phyloP scores from a whole-genome alignment of 1,140 invertebrate species.

The Aphelinus certus region DNA sequence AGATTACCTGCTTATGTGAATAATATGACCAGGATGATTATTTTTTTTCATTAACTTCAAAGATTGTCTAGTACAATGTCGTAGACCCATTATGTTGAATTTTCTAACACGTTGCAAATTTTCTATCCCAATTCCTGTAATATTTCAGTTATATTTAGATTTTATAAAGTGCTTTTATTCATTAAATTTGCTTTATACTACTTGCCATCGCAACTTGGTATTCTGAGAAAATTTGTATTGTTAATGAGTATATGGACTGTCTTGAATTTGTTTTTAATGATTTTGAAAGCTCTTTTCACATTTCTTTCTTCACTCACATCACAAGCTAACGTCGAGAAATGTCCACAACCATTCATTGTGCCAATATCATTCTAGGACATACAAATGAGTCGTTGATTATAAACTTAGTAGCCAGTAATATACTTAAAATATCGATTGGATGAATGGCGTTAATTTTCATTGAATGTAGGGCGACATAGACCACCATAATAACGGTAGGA shows the following conservation, averaged over 20 bases:
- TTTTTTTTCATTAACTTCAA: conserved; percentile 20
- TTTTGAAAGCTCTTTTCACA: conserved; percentile 10
- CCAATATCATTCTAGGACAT: conserved; percentile 12
- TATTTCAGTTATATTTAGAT: not conserved
- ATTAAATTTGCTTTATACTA: not conserved
- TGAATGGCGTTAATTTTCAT: too few relatives aligned
- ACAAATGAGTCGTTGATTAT: too few relatives aligned
- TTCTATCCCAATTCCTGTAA: conserved; percentile 10
- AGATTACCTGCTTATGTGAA: conserved; percentile 28
- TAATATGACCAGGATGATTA: not conserved
- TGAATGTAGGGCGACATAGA: too few relatives aligned
- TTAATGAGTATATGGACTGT: conserved; percentile 22
- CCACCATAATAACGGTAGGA: too few relatives aligned
- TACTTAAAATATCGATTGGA: too few relatives aligned
- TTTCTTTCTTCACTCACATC: conserved; percentile 20
- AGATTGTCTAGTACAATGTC: conserved; percentile 9
- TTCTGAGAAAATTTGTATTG: not conserved
- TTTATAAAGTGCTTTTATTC: not conserved
- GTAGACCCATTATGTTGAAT: conserved; percentile 19
- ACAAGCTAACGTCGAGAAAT: conserved; percentile 18
- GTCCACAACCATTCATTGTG: conserved; percentile 4
- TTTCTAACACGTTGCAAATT: not conserved
- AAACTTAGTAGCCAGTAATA: too few relatives aligned
- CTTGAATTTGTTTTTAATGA: conserved; percentile 19
- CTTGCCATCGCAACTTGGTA: not conserved